phyloP scores from a whole-genome alignment of 2,888 invertebrate species.

The Adelognathus sp. region DNA sequence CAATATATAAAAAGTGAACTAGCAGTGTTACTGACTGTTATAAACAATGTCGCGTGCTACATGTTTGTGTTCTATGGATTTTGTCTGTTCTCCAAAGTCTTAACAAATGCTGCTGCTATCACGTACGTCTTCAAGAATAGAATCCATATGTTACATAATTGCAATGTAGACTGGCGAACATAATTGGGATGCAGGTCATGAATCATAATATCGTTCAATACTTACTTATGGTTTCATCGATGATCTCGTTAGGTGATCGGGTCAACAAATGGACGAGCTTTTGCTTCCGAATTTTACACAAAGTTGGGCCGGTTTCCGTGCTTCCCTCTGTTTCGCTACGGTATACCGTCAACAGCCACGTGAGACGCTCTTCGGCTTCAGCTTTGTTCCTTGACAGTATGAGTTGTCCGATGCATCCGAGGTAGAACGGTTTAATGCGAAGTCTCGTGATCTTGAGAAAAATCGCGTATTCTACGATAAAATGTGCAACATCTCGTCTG shows the following conservation, averaged over 20 bases:
- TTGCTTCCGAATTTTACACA: not conserved
- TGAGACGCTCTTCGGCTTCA: slow-evolving; percentile 1
- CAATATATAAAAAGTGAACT: no score
- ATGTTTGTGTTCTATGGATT: no score
- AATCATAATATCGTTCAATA: no score
- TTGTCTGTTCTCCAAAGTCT: no score
- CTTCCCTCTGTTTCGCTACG: slow-evolving; percentile 5
- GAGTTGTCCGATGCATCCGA: not conserved
- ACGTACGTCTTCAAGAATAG: no score
- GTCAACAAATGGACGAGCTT: not conserved
- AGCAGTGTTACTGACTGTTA: no score
- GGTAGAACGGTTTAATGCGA: not conserved
- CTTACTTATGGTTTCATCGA: slow-evolving; percentile 1
- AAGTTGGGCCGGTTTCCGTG: not conserved
- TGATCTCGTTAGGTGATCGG: not conserved
- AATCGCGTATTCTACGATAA: not conserved
- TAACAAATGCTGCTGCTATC: no score
- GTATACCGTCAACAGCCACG: slow-evolving; percentile 6
- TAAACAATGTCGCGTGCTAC: no score
- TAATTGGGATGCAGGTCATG: no score
- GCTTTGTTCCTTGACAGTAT: not conserved
- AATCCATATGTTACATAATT: no score
- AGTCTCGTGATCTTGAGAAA: not conserved
- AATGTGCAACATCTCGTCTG: not conserved
- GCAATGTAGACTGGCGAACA: no score